Evolutionary conservation across 1,140 invertebrate species (phyloP), one percentile per base, ranked within the genome.

Genomic region (Drosophila varians): DNA sequence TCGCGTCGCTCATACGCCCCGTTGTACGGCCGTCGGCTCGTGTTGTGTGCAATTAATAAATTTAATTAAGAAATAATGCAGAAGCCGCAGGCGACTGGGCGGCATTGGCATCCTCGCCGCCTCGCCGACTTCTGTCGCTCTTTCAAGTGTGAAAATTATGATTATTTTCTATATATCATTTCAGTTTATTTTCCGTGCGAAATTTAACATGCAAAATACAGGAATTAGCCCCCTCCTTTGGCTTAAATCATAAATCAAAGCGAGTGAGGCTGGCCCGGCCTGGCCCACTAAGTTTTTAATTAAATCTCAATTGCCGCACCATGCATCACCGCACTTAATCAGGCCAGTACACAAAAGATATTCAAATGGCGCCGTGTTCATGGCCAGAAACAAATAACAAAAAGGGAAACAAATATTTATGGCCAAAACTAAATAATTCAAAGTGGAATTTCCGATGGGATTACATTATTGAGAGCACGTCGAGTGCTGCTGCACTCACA

Each of bases 21-120:
- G 75, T 78, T 79, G 71, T 71, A 65, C 28, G 51, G 25, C 46
- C 79, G 57, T 60, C 47, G 56, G 57, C 75, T 73, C 82, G 75
- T 82, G 82, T 75, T 87, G 77, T 87, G 77, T 87, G 83, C 82
- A 87, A 87, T 87, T 87, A 87, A 87, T 87, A 87, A 87, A 87
- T 88, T 87, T 87, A 87, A 87, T 87, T 87, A 87, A 87, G 82
- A 88, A 87, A 87, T 82, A 87, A 77, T 84, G 72, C 66, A 56
- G 26, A 73, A 60, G 55, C 46, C 42, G 47, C 21, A 14, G 36
- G 19, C 43, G 14, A 14, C n/a, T n/a, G n/a, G n/a, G n/a, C n/a
- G n/a, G n/a, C n/a, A n/a, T n/a, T n/a, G n/a, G n/a, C n/a, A n/a
- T n/a, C n/a, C n/a, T n/a, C n/a, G n/a, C n/a, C n/a, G n/a, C n/a